Percentiles rank a stretch among this genome's conserved stretches.
Conservation (phyloP, 2,888 invertebrate species). For the Drosophila mettleri region DNA sequence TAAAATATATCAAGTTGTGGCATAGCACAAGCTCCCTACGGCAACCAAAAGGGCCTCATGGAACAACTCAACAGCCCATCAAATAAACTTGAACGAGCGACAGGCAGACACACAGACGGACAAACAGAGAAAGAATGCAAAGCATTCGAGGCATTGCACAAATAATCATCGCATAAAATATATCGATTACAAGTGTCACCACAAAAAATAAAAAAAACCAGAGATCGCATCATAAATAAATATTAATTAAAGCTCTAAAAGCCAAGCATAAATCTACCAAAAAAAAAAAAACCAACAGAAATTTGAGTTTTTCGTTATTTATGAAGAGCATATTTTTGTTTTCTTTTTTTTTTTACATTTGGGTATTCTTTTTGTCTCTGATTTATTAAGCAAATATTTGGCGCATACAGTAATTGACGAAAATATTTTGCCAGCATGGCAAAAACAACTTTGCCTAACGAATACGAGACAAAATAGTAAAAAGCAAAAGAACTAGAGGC, state of each 20-base stretch:
- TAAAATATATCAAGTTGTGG: constrained; percentile 60
- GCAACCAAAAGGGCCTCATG: constrained; percentile 7
- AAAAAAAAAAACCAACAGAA: constrained; percentile 24
- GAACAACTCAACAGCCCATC: constrained; percentile 53
- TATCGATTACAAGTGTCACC: constrained; percentile 61
- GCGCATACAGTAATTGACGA: constrained; percentile 60
- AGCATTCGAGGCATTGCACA: constrained; percentile 28
- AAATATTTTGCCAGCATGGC: constrained; percentile 31
- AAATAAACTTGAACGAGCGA: constrained; percentile 52
- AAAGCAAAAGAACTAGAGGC: constrained; percentile 3
- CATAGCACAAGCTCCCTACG: constrained; percentile 60
- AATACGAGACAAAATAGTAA: constrained; percentile 11
- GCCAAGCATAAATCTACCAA: constrained; percentile 54
- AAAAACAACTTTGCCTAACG: constrained; percentile 16
- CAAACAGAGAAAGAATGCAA: constrained; percentile 10
- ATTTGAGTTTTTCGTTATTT: constrained; percentile 25
- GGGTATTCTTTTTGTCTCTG: constrained; percentile 33
- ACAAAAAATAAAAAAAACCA: constrained; percentile 18
- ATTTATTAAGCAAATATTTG: constrained; percentile 74
- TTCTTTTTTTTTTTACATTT: constrained; percentile 16
- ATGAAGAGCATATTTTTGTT: constrained; percentile 9
- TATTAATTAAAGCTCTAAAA: constrained; percentile 64
- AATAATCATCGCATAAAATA: constrained; percentile 50
- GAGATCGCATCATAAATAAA: constrained; percentile 62
- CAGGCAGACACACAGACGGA: constrained; percentile 10